Conservation (phyloP, 2,888 invertebrate species). For the Diarsia brunnea region DNA sequence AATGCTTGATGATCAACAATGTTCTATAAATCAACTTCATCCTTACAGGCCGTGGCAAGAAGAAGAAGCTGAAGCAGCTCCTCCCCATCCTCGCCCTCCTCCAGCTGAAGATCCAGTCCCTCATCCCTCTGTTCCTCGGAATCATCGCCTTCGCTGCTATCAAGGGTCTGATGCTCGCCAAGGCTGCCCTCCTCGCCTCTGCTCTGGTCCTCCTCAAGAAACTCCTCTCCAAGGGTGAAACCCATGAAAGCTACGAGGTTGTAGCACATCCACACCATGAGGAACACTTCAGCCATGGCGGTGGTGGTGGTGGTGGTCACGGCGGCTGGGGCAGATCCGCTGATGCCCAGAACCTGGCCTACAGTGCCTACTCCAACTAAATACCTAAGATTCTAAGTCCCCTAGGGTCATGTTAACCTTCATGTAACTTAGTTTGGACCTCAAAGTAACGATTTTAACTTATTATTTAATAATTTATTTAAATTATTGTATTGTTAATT, state of each 20-base stretch:
- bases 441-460: conserved; percentile 85
- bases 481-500: conserved; percentile 77
- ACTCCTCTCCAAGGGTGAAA: conserved; percentile 92
- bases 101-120: conserved; percentile 94
- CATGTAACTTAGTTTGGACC: conserved; percentile 83
- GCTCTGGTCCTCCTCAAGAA: conserved; percentile 93
- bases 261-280: conserved; percentile 93
- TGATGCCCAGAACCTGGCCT: conserved; percentile 93
- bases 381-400: conserved; percentile 79
- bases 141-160: conserved; percentile 94
- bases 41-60: conserved; percentile 94
- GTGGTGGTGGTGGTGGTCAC: conserved; percentile 86
- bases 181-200: conserved; percentile 95
- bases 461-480: conserved; percentile 88
- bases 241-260: conserved; percentile 94
- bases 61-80: conserved; percentile 94
- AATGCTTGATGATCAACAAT: not conserved
- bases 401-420: conserved; percentile 67
- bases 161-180: conserved; percentile 96
- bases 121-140: conserved; percentile 94
- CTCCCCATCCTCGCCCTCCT: conserved; percentile 94
- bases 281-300: conserved; percentile 90
- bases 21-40: conserved; percentile 42
- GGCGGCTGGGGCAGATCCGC: conserved; percentile 93
- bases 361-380: conserved; percentile 92